Evolutionary conservation across 2,888 invertebrate genomes (phyloP).

Genomic region (Dasypolia templi): DNA sequence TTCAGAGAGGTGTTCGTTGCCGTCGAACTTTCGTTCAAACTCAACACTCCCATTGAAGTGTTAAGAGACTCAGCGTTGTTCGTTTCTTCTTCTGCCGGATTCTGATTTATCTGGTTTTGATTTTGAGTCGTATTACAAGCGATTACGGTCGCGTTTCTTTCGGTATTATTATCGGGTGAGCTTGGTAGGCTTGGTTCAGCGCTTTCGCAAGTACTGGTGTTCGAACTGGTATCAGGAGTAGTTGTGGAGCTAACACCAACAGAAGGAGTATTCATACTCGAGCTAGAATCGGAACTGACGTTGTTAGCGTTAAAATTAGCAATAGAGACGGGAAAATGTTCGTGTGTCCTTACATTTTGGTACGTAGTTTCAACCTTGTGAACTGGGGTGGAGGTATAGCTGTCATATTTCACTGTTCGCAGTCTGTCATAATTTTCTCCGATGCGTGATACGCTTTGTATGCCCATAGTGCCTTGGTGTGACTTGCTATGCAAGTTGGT

Average conservation of each 20-base stretch:
- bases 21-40: slow-evolving; percentile 86
- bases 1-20: slow-evolving; percentile 87
- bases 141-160: slow-evolving; percentile 66
- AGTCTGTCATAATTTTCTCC: slow-evolving; percentile 80
- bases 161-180: slow-evolving; percentile 88
- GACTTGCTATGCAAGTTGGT: slow-evolving; percentile 77
- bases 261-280: slow-evolving; percentile 91
- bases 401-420: slow-evolving; percentile 78
- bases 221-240: slow-evolving; percentile 93
- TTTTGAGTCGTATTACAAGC: slow-evolving; percentile 68
- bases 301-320: slow-evolving; percentile 82
- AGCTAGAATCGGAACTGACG: slow-evolving; percentile 92
- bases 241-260: slow-evolving; percentile 92
- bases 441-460: slow-evolving; percentile 80
- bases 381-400: slow-evolving; percentile 77
- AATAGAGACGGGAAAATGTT: slow-evolving; percentile 78
- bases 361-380: slow-evolving; percentile 82
- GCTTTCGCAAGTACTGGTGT: slow-evolving; percentile 93
- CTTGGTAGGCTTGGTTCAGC: slow-evolving; percentile 94
- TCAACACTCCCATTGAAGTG: slow-evolving; percentile 84
- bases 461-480: slow-evolving; percentile 73
- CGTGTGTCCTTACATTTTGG: slow-evolving; percentile 80
- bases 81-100: slow-evolving; percentile 68
- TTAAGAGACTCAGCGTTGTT: slow-evolving; percentile 79
- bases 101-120: slow-evolving; percentile 54